Evolutionary conservation across 2,113 vertebrate genomes (phyloP).

Genomic region (Perccottus glenii): DNA sequence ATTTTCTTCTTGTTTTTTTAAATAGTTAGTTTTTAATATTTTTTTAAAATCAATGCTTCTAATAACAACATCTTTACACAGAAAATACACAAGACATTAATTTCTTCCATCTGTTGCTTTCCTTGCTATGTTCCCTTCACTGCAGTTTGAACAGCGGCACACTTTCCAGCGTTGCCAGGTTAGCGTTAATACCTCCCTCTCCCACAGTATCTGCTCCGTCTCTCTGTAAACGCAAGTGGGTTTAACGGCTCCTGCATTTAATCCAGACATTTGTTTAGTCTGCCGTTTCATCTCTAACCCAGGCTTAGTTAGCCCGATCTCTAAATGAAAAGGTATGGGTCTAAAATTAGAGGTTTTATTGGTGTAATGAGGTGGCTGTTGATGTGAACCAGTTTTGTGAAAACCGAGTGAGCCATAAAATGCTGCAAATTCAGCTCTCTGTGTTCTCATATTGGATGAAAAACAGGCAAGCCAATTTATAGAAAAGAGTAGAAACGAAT

Average conservation of each 20-base stretch:
- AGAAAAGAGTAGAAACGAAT: conserved; percentile 1
- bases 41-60: too few relatives aligned
- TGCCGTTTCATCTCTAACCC: background rate
- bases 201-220: background rate
- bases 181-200: conserved; percentile 40
- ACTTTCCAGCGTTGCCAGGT: conserved; percentile 75
- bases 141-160: conserved; percentile 78
- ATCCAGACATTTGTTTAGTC: conserved; percentile 13
- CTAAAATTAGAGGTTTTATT: background rate
- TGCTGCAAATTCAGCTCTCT: background rate
- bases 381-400: conserved; percentile 4
- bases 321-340: background rate
- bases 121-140: conserved; percentile 15
- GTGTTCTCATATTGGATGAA: conserved; percentile 10
- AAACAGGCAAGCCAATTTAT: conserved; percentile 4
- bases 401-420: conserved; percentile 2
- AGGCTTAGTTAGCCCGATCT: background rate
- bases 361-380: background rate
- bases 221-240: conserved; percentile 14
- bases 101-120: conserved; percentile 8
- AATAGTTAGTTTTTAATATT: too few relatives aligned
- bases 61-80: too few relatives aligned
- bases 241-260: conserved; percentile 16
- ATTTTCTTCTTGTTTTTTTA: too few relatives aligned
- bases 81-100: background rate